A percentile compares a stretch with the other conserved stretches of the same genome.
Evolutionary conservation across 2,797 vertebrate genomes (phyloP).

Genomic region (Manis javanica): DNA sequence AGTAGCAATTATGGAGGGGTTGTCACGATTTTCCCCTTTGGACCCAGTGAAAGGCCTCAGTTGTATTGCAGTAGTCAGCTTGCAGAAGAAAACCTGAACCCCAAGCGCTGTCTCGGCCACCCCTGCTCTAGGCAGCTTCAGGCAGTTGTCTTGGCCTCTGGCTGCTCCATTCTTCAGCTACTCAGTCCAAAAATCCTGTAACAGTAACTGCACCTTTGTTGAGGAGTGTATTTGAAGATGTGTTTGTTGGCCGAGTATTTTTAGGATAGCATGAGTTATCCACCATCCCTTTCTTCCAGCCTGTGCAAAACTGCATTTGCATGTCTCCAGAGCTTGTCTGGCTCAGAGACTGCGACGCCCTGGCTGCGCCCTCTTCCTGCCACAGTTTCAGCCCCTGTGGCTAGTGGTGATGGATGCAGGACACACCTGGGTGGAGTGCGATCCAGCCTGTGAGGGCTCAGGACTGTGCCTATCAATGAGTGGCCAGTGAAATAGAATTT

Average conservation of each 20-base stretch:
- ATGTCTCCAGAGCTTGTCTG: background rate
- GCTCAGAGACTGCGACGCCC: background rate
- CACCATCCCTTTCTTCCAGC: background rate
- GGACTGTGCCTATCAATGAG: background rate
- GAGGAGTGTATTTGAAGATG: background rate
- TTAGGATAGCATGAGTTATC: background rate
- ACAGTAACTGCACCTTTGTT: background rate
- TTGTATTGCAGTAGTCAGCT: background rate
- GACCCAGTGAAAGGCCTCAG: background rate
- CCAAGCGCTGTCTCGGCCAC: rapidly evolving
- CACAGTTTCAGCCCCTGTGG: too few relatives aligned
- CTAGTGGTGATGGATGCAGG: rapidly evolving
- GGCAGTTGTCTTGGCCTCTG: background rate
- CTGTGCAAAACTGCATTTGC: background rate
- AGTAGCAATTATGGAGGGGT: background rate
- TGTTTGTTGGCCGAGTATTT: background rate
- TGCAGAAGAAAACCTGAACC: background rate
- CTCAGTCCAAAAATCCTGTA: background rate
- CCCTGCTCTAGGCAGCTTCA: background rate
- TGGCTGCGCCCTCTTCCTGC: background rate
- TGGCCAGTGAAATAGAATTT: background rate
- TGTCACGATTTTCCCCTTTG: background rate
- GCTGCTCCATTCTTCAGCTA: background rate
- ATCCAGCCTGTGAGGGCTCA: background rate
- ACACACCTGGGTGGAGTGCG: background rate